phyloP scores from a whole-genome alignment of 2,113 vertebrate species.

The Caranx ignobilis region DNA sequence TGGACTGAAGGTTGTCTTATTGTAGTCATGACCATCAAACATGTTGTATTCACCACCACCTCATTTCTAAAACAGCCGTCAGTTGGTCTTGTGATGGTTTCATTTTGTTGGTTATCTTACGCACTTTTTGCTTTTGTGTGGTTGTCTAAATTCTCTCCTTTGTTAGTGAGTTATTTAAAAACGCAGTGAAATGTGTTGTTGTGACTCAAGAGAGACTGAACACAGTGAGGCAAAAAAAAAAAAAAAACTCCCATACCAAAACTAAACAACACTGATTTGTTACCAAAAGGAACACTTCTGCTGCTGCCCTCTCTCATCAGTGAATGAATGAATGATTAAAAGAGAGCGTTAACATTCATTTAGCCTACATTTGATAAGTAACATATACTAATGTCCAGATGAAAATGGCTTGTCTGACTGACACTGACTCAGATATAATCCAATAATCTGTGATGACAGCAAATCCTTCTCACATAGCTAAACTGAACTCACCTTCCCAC shows the following conservation, averaged over 20 bases:
- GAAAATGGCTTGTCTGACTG: constrained; percentile 41
- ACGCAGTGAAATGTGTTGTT: no score
- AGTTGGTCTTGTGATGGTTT: neutral
- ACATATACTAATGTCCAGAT: neutral
- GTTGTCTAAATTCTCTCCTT: neutral
- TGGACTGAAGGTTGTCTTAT: neutral
- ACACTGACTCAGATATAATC: constrained; percentile 76
- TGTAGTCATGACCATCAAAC: neutral
- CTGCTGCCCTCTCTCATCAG: neutral
- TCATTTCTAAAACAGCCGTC: neutral
- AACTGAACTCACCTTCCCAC: constrained; percentile 80
- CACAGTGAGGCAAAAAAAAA: neutral
- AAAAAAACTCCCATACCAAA: neutral
- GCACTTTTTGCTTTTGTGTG: neutral
- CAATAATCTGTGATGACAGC: constrained; percentile 76
- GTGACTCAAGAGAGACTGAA: neutral
- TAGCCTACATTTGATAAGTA: constrained; percentile 5
- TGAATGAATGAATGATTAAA: constrained; percentile 4
- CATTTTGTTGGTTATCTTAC: neutral
- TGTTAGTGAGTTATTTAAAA: neutral
- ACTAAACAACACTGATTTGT: neutral
- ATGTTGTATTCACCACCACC: neutral
- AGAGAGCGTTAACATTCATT: neutral
- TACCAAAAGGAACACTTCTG: neutral
- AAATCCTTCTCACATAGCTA: constrained; percentile 75